Conservation (phyloP, 2,888 invertebrate species). For the Lamproptera curius region DNA sequence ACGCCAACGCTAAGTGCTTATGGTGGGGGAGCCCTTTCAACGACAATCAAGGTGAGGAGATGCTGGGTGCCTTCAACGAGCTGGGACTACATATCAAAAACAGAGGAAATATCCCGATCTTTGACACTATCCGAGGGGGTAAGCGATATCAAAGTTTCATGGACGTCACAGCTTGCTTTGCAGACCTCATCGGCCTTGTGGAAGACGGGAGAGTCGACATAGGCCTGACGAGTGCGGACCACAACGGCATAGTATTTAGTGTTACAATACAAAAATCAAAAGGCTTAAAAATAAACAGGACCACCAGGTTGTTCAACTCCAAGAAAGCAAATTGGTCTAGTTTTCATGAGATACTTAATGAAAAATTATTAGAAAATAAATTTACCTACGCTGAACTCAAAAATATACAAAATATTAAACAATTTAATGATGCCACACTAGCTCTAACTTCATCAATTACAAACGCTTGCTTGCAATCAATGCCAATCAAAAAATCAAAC, state of each 20-base stretch:
- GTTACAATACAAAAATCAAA: conserved; percentile 6
- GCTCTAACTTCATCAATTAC: conserved; percentile 9
- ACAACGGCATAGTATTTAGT: conserved; percentile 17
- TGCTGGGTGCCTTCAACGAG: not conserved
- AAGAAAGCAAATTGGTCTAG: conserved; percentile 21
- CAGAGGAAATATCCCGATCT: not conserved
- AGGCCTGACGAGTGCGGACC: conserved; percentile 20
- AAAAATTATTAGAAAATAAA: not conserved
- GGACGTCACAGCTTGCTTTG: conserved; percentile 3
- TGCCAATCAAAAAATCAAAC: no score
- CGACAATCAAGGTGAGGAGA: conserved; percentile 22
- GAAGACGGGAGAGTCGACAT: conserved; percentile 16
- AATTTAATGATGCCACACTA: conserved; percentile 1
- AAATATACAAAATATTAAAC: not conserved
- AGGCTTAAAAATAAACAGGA: conserved; percentile 8
- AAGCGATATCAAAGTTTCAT: not conserved
- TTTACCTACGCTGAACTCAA: not conserved
- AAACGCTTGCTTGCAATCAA: conserved; percentile 17
- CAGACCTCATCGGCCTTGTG: conserved; percentile 7
- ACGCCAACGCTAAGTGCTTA: conserved; percentile 11
- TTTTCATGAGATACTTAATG: not conserved
- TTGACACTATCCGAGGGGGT: not conserved
- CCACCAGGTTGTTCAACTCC: conserved; percentile 20
- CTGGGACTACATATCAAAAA: not conserved
- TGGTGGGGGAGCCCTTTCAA: conserved; percentile 23